phyloP scores from a whole-genome alignment of 2,797 vertebrate species.

The Phyllotis vaccarum region DNA sequence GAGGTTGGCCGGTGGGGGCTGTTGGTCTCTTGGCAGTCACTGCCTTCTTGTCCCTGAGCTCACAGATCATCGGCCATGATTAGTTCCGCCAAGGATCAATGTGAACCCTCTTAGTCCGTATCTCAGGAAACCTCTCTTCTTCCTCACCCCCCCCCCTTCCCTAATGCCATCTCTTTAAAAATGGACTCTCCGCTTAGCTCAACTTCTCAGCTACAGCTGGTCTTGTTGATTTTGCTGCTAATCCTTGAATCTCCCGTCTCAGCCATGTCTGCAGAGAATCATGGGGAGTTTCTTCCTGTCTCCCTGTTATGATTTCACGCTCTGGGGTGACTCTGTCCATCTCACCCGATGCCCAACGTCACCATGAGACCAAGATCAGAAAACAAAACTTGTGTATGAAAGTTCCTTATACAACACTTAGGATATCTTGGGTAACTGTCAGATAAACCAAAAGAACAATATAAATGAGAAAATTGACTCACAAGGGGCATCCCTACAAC shows the following conservation, averaged over 20 bases:
- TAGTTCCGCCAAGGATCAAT: conserved; percentile 61
- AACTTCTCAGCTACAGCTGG: background rate
- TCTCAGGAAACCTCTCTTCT: background rate
- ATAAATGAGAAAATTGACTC: background rate
- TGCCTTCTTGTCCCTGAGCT: background rate
- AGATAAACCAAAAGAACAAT: background rate
- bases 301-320: background rate
- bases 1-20: conserved; percentile 9
- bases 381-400: background rate
- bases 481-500: background rate
- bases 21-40: conserved; percentile 53
- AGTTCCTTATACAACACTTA: background rate
- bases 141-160: background rate
- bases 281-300: background rate
- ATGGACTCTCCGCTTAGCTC: background rate
- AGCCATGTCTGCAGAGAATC: background rate
- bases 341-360: background rate
- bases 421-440: background rate
- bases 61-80: background rate
- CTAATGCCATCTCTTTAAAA: background rate
- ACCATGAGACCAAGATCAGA: background rate
- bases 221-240: background rate
- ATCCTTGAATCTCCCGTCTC: background rate
- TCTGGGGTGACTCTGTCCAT: background rate
- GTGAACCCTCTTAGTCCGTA: background rate